Conservation (phyloP, 2,113 vertebrate species). For the Odontesthes bonariensis region DNA sequence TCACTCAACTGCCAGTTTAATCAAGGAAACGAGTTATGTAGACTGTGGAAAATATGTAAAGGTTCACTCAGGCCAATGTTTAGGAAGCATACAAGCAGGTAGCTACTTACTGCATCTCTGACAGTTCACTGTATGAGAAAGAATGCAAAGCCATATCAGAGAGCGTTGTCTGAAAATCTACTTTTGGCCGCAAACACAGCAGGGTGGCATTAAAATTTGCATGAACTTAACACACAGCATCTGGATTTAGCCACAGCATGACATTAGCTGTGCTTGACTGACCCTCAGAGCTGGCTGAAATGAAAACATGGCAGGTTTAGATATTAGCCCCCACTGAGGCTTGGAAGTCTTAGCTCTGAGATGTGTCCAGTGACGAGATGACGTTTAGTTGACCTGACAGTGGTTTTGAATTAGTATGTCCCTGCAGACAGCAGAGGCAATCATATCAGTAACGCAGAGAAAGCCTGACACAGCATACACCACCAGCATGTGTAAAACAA, state of each 20-base stretch:
- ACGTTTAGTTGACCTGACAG: conserved; percentile 64
- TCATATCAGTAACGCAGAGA: conserved; percentile 69
- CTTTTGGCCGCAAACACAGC: background rate
- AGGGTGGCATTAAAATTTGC: conserved; percentile 11
- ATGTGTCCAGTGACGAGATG: conserved; percentile 49
- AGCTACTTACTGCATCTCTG: conserved; percentile 20
- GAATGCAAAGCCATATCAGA: background rate
- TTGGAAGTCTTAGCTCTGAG: conserved; percentile 50
- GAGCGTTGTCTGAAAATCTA: conserved; percentile 11
- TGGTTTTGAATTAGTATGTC: conserved; percentile 65
- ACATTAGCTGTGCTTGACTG: conserved; percentile 36
- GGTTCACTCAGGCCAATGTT: conserved; percentile 39
- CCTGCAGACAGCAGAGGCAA: conserved; percentile 55
- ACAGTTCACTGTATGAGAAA: conserved; percentile 1
- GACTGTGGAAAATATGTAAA: conserved; percentile 38
- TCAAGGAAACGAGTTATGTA: conserved; percentile 28
- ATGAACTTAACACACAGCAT: conserved; percentile 2
- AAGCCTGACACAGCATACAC: conserved; percentile 68
- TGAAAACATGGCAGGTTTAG: conserved; percentile 47
- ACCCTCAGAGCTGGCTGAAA: conserved; percentile 36
- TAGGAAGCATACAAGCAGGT: conserved; percentile 35
- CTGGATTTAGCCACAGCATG: conserved; percentile 9
- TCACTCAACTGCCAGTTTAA: conserved; percentile 45
- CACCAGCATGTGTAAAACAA: conserved; percentile 68
- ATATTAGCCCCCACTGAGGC: conserved; percentile 34